phyloP scores from a whole-genome alignment of 1,140 invertebrate species.

The Tetramorium parvispinum region DNA sequence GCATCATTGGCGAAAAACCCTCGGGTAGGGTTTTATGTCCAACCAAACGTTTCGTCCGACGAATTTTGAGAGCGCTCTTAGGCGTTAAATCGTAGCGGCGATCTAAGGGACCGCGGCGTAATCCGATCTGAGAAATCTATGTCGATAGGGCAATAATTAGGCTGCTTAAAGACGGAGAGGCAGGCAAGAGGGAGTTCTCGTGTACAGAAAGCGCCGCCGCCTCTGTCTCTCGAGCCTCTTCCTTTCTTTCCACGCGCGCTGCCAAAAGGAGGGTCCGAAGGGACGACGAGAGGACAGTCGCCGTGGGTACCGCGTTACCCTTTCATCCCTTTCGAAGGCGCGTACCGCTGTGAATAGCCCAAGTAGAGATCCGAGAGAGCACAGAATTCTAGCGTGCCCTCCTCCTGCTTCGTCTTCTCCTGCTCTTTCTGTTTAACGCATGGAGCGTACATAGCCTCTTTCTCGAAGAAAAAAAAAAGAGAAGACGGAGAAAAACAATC shows the following conservation, averaged over 20 bases:
- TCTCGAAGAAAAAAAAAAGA: not conserved
- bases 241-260: slow-evolving; percentile 65
- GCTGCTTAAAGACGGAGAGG: slow-evolving; percentile 74
- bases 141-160: slow-evolving; percentile 83
- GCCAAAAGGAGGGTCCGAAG: slow-evolving; percentile 53
- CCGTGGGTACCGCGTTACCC: slow-evolving; percentile 67
- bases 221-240: slow-evolving; percentile 62
- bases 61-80: slow-evolving; percentile 1
- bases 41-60: not conserved
- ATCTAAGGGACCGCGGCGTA: slow-evolving; percentile 68
- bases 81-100: slow-evolving; percentile 17
- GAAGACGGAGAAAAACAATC: slow-evolving; percentile 53
- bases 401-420: not conserved
- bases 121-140: slow-evolving; percentile 80
- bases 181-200: slow-evolving; percentile 65
- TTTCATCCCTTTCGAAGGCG: slow-evolving; percentile 74
- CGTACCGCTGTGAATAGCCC: slow-evolving; percentile 70
- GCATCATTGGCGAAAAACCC: not conserved
- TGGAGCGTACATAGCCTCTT: slow-evolving; percentile 43
- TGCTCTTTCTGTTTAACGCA: slow-evolving; percentile 41
- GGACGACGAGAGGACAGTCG: slow-evolving; percentile 60
- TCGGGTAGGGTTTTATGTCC: not conserved
- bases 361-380: slow-evolving; percentile 67
- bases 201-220: slow-evolving; percentile 66
- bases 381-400: slow-evolving; percentile 3